A percentile compares a stretch with the other conserved stretches of the same genome.
Conservation (phyloP, 2,888 invertebrate species). For the Metallyticus violacea region DNA sequence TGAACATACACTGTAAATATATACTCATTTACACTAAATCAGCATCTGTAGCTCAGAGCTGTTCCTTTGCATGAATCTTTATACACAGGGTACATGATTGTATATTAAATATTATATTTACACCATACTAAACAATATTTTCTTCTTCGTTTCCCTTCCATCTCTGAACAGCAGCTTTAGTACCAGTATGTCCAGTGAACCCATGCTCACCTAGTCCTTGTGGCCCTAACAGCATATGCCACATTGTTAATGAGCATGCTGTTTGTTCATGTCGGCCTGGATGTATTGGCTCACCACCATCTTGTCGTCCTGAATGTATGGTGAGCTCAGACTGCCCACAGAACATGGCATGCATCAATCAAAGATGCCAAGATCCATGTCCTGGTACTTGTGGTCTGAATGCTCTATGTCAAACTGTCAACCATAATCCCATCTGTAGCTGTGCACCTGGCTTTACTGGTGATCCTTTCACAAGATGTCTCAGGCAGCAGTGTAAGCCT, state of each 20-base stretch:
- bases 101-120: neutral
- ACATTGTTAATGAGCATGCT: slow-evolving; percentile 66
- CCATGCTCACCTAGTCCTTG: slow-evolving; percentile 77
- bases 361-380: slow-evolving; percentile 76
- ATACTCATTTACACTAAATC: too few relatives aligned
- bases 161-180: slow-evolving; percentile 11
- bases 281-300: slow-evolving; percentile 72
- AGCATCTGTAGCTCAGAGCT: too few relatives aligned
- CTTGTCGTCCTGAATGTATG: slow-evolving; percentile 74
- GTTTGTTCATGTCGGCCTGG: slow-evolving; percentile 73
- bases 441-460: slow-evolving; percentile 43
- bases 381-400: slow-evolving; percentile 72
- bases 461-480: slow-evolving; percentile 40
- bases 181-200: slow-evolving; percentile 51
- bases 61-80: too few relatives aligned
- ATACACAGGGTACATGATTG: too few relatives aligned
- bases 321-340: slow-evolving; percentile 75
- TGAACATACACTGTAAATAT: neutral
- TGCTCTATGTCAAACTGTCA: slow-evolving; percentile 73
- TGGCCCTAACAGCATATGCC: slow-evolving; percentile 74
- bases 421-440: slow-evolving; percentile 68
- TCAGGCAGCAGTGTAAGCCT: slow-evolving; percentile 60
- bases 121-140: neutral
- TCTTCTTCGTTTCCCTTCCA: neutral
- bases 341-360: slow-evolving; percentile 72